Conservation (phyloP, 2,888 invertebrate species). For the Malacosoma neustria region DNA sequence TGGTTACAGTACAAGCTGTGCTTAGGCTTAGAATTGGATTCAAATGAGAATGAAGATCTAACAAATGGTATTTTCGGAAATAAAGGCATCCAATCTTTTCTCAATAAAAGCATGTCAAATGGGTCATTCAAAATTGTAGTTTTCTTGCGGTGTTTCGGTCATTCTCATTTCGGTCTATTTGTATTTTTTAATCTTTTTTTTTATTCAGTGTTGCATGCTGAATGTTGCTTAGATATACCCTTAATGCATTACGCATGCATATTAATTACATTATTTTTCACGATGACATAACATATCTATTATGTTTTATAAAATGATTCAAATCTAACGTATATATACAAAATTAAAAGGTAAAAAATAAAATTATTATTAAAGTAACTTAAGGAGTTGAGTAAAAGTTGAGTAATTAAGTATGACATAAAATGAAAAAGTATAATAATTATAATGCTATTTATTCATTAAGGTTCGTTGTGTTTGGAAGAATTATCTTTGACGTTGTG, state of each 20-base stretch:
- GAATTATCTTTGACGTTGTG: too few species aligned
- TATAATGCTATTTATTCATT: too few species aligned
- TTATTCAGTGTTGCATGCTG: conserved; percentile 64
- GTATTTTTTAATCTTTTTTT: conserved; percentile 34
- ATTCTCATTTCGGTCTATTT: conserved; percentile 68
- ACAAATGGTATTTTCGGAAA: conserved; percentile 5
- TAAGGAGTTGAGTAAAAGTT: too few species aligned
- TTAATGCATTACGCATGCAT: not conserved
- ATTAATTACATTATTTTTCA: not conserved
- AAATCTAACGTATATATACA: too few species aligned
- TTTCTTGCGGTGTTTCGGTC: conserved; percentile 41
- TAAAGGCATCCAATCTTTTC: conserved; percentile 15
- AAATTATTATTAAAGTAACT: too few species aligned
- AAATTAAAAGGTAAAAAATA: too few species aligned
- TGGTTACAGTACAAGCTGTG: conserved; percentile 30
- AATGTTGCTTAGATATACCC: conserved; percentile 40
- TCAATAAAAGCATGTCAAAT: conserved; percentile 25
- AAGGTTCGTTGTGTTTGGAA: too few species aligned
- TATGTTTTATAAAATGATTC: too few species aligned
- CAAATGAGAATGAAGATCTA: conserved; percentile 59
- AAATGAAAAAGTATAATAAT: too few species aligned
- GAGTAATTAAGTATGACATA: too few species aligned
- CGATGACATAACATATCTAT: too few species aligned
- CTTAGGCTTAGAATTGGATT: conserved; percentile 42
- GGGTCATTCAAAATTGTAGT: conserved; percentile 23